phyloP scores from a whole-genome alignment of 2,888 invertebrate species.

The Tricholauxania praeusta region DNA sequence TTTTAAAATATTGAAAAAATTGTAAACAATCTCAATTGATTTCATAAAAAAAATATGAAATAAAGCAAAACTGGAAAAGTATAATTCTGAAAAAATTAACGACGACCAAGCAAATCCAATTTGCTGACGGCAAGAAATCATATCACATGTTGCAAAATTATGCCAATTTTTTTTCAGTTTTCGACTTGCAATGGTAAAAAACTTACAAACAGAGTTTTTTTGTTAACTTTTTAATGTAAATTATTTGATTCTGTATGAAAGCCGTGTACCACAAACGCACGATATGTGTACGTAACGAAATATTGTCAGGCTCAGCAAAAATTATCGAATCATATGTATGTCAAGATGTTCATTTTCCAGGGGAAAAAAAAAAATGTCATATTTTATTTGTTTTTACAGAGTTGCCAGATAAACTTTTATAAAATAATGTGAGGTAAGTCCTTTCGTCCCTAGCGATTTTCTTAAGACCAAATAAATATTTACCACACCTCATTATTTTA shows the following conservation, averaged over 20 bases:
- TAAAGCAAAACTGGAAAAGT: too few species aligned
- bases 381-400: background rate
- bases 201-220: background rate
- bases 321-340: slow-evolving; percentile 24
- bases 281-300: background rate
- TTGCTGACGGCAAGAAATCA: slow-evolving; percentile 24
- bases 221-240: background rate
- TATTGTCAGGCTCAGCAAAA: background rate
- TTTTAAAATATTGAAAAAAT: too few species aligned
- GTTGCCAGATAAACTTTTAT: too few species aligned
- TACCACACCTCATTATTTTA: too few species aligned
- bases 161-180: slow-evolving; percentile 7
- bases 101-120: slow-evolving; percentile 18
- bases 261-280: background rate
- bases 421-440: too few species aligned
- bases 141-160: slow-evolving; percentile 19
- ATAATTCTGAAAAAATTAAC: too few species aligned
- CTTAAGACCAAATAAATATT: too few species aligned
- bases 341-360: slow-evolving; percentile 7
- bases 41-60: too few species aligned
- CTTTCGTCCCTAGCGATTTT: too few species aligned
- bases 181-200: slow-evolving; percentile 5
- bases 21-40: too few species aligned
- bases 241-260: background rate
- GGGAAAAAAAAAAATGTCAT: background rate